These are phyloP conservation scores for Microctenopoma steveboyesi DNA, from an alignment of 2,797 vertebrate species.

Conservation along the genomic window DNA sequence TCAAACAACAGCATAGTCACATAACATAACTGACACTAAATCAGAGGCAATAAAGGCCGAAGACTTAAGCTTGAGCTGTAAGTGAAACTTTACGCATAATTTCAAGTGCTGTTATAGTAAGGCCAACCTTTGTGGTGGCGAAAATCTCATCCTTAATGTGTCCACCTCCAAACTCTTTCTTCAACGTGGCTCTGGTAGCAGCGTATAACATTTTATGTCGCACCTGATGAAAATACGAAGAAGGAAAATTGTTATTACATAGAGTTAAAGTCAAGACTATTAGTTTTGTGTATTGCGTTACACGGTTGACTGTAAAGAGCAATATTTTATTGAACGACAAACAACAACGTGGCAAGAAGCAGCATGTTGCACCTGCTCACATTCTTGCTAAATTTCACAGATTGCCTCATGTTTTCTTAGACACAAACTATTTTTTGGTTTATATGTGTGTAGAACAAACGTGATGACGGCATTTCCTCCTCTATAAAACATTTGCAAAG, in stretches of 20 bases:
- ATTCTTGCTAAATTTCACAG: too few relatives aligned
- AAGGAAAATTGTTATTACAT: background rate
- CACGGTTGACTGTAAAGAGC: background rate
- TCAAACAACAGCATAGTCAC: slow-evolving; percentile 17
- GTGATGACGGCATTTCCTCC: too few relatives aligned
- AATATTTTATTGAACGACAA: too few relatives aligned
- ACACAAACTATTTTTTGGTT: too few relatives aligned
- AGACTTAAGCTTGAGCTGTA: background rate
- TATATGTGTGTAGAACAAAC: too few relatives aligned
- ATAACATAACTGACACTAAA: background rate
- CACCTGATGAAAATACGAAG: slow-evolving; percentile 82
- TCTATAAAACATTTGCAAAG: too few relatives aligned
- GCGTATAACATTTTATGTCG: slow-evolving; percentile 98
- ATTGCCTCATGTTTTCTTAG: too few relatives aligned
- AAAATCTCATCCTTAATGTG: slow-evolving; percentile 98
- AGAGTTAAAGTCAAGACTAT: too few relatives aligned
- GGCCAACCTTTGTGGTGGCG: slow-evolving; percentile 88
- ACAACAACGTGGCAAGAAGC: background rate
- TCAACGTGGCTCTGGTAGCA: slow-evolving; percentile 95
- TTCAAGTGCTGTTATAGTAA: background rate
- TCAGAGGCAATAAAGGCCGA: background rate
- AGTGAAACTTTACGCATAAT: background rate
- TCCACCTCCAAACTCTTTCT: slow-evolving; percentile 97
- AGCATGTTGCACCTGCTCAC: too few relatives aligned
- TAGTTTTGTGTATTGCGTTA: too few relatives aligned